These are phyloP conservation scores for Canis aureus DNA, from an alignment of 2,113 vertebrate genomes.

Conservation along the genomic window DNA sequence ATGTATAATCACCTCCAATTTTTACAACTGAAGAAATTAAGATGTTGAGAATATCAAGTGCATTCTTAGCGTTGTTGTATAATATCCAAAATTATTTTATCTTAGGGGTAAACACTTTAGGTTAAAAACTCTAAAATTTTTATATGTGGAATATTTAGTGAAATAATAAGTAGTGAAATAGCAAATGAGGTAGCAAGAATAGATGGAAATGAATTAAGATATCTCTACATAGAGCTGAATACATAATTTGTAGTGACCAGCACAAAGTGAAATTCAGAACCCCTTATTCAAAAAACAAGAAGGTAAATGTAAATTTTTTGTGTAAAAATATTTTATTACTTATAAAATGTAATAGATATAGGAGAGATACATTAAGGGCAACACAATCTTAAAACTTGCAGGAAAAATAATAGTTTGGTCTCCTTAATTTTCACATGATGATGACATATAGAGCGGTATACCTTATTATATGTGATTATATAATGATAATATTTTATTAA, in stretches of 20 bases:
- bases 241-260: not conserved
- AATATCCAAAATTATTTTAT: not conserved
- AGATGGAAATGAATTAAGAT: not conserved
- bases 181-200: not conserved
- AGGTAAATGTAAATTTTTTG: not conserved
- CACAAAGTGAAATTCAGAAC: not conserved
- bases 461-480: not conserved
- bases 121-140: constrained; percentile 37
- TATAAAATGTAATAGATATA: not conserved
- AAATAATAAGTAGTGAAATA: not conserved
- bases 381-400: not conserved
- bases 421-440: not conserved
- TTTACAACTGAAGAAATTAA: not conserved
- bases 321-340: not conserved
- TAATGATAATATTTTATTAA: not conserved
- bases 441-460: not conserved
- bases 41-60: not conserved
- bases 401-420: not conserved
- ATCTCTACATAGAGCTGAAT: not conserved
- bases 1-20: not conserved
- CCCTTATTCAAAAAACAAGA: not conserved
- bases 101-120: not conserved
- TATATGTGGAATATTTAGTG: not conserved
- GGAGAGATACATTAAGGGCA: not conserved
- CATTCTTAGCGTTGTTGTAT: not conserved